These are phyloP conservation scores for Ophthalmolycus amberensis DNA, from an alignment of 2,113 vertebrate genomes.

Conservation along the genomic window DNA sequence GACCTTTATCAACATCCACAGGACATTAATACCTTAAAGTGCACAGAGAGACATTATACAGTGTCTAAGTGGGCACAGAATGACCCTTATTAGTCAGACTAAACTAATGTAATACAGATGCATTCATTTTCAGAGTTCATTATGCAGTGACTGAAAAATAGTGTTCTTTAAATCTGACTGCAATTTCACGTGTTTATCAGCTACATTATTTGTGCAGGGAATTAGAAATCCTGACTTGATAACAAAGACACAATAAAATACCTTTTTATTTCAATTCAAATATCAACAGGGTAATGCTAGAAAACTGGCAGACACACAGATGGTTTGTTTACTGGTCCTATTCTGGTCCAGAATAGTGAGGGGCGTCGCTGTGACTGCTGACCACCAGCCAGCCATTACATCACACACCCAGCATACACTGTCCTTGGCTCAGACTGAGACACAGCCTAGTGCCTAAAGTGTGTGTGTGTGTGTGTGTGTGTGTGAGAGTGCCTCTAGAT, in stretches of 20 bases:
- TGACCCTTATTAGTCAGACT: neutral
- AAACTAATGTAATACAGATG: neutral
- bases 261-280: neutral
- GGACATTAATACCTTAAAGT: neutral
- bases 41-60: neutral
- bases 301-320: neutral
- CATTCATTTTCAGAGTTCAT: neutral
- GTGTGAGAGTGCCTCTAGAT: neutral
- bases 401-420: slow-evolving; percentile 66
- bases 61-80: neutral
- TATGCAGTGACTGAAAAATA: neutral
- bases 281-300: neutral
- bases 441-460: neutral
- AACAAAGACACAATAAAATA: neutral
- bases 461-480: neutral
- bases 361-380: slow-evolving; percentile 67
- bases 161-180: neutral
- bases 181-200: neutral
- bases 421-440: slow-evolving; percentile 47
- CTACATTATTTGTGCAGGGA: neutral
- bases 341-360: slow-evolving; percentile 50
- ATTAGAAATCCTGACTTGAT: neutral
- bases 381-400: slow-evolving; percentile 58
- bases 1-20: slow-evolving; percentile 11
- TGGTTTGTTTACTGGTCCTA: slow-evolving; percentile 54